Conservation (phyloP, 2,888 invertebrate genomes). For the Eueremaeus valkanovi region DNA sequence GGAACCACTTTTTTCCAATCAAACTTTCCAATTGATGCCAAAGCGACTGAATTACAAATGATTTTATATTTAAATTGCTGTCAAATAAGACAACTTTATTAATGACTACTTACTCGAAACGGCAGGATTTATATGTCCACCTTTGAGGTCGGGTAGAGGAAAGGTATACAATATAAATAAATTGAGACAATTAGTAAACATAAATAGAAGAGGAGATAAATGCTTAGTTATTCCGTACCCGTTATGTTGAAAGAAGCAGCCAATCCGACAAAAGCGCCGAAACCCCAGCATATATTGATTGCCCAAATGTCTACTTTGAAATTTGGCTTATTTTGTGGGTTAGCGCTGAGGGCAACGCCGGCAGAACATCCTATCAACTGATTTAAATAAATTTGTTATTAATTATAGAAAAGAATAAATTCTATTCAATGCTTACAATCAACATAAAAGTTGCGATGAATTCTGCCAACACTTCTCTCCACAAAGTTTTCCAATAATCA, state of each 20-base stretch:
- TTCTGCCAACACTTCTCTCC: constrained; percentile 29
- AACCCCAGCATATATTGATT: constrained; percentile 1
- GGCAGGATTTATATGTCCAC: constrained; percentile 56
- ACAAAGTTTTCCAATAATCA: background rate
- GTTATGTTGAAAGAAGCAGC: constrained; percentile 13
- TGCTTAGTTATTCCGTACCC: background rate
- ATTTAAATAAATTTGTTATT: background rate
- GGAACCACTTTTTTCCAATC: constrained; percentile 51
- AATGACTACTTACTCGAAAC: constrained; percentile 49
- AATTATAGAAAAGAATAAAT: background rate
- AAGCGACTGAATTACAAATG: constrained; percentile 49
- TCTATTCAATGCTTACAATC: background rate
- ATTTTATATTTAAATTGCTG: background rate
- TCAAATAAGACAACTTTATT: background rate
- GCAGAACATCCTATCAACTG: constrained; percentile 16
- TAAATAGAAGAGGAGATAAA: no score
- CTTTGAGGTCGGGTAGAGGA: constrained; percentile 47
- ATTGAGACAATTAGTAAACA: background rate
- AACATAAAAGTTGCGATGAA: constrained; percentile 27
- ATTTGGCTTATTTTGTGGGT: background rate
- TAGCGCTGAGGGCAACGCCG: background rate
- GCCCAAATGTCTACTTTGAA: background rate
- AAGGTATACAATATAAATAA: background rate
- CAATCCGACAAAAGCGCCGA: constrained; percentile 13
- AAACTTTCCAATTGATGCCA: constrained; percentile 53